Evolutionary conservation across 1,140 invertebrate species (phyloP), one percentile per base, ranked within the genome.

Genomic region (Zophobas morio): DNA sequence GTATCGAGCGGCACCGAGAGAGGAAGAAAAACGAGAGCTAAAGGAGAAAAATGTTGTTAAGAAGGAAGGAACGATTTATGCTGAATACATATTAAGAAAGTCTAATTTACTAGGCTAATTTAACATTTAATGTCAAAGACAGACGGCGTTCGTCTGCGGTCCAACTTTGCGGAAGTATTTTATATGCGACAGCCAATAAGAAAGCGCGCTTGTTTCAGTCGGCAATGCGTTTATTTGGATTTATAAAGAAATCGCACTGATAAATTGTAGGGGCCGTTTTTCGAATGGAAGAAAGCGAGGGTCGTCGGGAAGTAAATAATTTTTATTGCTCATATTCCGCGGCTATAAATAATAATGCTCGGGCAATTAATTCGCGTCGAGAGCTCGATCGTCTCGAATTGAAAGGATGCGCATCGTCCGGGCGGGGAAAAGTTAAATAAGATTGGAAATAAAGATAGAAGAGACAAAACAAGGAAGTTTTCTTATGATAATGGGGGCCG

Each of bases 1-100:
- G 49, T 51, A 51, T n/a, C 2, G 2, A 20, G 8, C 8, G 20
- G 20, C 20, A 20, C 20, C 20, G 20, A 32, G 60, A 1, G 39
- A 42, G 33, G 20, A 60, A 35, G 2, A n/a, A n/a, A 37, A 63
- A 66, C 20, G 20, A 20, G 20, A 20, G 20, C 20, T 20, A 66
- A 32, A 66, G 32, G 57, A n/a, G 36, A 63, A 63, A 63, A 63
- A 63, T 39, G 57, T 63, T 34, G 57, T n/a, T 63, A n/a, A 39
- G 37, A 36, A 2, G 35, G 57, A 40, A 20, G 32, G 70, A 76
- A 39, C 71, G 81, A 81, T 81, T 81, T 80, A 82, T 82, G 74
- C 66, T 75, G 73, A 79, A 81, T 80, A 81, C 80, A 82, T 82
- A 78, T 70, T 81, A 82, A 79, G 80, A 81, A 82, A 82, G 49